Conservation (phyloP, 2,797 vertebrate species). For the Valencia hispanica region DNA sequence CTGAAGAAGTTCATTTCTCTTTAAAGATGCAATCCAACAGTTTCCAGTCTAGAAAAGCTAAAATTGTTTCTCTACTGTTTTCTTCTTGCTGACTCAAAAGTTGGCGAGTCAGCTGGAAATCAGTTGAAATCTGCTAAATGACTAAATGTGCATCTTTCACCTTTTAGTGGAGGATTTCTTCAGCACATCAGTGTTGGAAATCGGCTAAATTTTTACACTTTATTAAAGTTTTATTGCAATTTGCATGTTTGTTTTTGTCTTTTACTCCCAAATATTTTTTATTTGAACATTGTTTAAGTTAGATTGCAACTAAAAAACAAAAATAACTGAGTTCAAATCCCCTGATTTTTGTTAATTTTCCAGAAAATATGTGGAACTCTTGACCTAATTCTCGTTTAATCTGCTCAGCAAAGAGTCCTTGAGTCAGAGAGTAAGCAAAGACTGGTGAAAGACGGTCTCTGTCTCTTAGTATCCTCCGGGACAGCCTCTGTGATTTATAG, state of each 20-base stretch:
- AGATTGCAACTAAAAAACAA: neutral
- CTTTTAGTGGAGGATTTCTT: neutral
- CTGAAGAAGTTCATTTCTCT: neutral
- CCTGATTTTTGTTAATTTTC: too few relatives aligned
- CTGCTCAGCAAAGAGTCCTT: constrained; percentile 25
- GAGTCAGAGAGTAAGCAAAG: constrained; percentile 53
- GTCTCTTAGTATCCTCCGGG: constrained; percentile 55
- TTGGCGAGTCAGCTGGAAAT: neutral
- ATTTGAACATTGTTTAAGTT: neutral
- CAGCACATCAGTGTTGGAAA: neutral
- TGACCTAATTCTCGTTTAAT: constrained; percentile 21
- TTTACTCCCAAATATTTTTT: too few relatives aligned
- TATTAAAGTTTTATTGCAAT: neutral
- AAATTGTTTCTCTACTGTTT: neutral
- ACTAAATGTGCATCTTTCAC: neutral
- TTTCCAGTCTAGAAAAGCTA: neutral
- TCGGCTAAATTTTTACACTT: neutral
- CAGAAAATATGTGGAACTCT: constrained; percentile 2
- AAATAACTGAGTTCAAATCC: neutral
- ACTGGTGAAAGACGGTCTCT: constrained; percentile 70
- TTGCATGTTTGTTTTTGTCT: neutral
- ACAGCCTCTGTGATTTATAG: constrained; percentile 56
- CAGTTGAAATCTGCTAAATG: neutral
- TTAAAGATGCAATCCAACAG: neutral
- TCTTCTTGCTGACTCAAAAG: neutral